Percentiles rank a stretch among this genome's conserved stretches.
Conservation (phyloP, 2,797 vertebrate genomes). For the Diplodus puntazzo region DNA sequence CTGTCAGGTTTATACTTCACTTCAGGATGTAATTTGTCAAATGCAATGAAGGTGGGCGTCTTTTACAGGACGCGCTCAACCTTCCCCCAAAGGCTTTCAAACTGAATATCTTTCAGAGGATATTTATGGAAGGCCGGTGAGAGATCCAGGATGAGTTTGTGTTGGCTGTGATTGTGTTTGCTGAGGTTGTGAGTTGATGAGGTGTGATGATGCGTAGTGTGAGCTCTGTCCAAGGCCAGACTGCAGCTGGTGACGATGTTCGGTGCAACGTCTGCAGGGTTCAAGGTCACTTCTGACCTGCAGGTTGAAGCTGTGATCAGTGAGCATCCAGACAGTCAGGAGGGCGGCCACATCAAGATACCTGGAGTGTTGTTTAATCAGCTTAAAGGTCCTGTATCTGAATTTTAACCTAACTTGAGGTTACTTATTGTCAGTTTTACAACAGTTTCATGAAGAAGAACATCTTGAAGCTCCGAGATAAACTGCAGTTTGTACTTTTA, state of each 20-base stretch:
- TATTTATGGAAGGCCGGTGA: conserved; percentile 12
- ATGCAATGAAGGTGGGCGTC: not conserved
- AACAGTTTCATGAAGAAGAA: not conserved
- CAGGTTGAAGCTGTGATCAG: conserved; percentile 5
- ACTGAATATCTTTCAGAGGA: not conserved
- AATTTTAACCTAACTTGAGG: too few species aligned
- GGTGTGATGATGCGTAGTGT: not conserved
- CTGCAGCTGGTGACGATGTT: not conserved
- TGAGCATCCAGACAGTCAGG: not conserved
- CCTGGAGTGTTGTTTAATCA: too few species aligned
- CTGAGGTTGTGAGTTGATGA: not conserved
- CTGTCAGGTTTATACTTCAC: not conserved
- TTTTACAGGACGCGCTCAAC: not conserved
- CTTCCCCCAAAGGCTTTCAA: not conserved
- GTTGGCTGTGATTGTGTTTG: not conserved
- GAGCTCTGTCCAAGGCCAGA: not conserved
- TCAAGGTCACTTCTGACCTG: conserved; percentile 13
- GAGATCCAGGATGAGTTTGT: not conserved
- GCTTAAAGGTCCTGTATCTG: too few species aligned
- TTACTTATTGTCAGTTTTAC: not conserved
- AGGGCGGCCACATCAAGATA: too few species aligned
- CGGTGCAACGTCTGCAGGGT: not conserved
- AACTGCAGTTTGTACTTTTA: too few species aligned
- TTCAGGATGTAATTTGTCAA: not conserved
- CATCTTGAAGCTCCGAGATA: too few species aligned